Percentiles rank a stretch among this genome's conserved stretches.
phyloP scores from a whole-genome alignment of 2,888 invertebrate genomes.

The Hydrotaea cyrtoneurina region DNA sequence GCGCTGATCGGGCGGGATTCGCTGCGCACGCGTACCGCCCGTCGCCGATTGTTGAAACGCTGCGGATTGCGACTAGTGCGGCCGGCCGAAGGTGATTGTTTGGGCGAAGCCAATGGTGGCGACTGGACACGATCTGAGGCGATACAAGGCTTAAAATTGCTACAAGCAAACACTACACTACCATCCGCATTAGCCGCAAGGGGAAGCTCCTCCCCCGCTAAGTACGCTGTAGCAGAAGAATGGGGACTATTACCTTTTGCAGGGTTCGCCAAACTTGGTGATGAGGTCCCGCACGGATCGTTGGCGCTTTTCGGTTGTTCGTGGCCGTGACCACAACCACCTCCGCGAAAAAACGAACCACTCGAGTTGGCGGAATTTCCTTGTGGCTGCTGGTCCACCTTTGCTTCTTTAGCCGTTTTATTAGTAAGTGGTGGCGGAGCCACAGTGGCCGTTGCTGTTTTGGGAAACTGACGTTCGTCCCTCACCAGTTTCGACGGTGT shows the following conservation, averaged over 20 bases:
- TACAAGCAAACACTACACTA: slow-evolving; percentile 71
- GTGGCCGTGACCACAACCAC: slow-evolving; percentile 47
- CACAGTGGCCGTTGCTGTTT: slow-evolving; percentile 74
- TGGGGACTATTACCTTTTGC: slow-evolving; percentile 74
- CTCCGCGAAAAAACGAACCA: slow-evolving; percentile 69
- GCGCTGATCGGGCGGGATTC: slow-evolving; percentile 80
- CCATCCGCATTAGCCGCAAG: slow-evolving; percentile 66
- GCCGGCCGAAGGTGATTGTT: slow-evolving; percentile 20
- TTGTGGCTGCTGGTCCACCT: neutral
- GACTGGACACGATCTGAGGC: slow-evolving; percentile 39
- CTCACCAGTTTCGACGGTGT: slow-evolving; percentile 78
- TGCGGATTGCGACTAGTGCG: slow-evolving; percentile 75
- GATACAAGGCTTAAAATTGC: slow-evolving; percentile 64
- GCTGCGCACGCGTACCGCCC: slow-evolving; percentile 79
- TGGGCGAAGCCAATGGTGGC: slow-evolving; percentile 39
- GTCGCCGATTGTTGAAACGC: slow-evolving; percentile 77
- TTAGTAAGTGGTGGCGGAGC: slow-evolving; percentile 73
- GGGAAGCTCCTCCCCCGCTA: slow-evolving; percentile 32
- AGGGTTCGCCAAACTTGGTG: slow-evolving; percentile 73
- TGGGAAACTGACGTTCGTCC: slow-evolving; percentile 77
- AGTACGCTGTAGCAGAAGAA: slow-evolving; percentile 20
- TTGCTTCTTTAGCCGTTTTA: slow-evolving; percentile 29
- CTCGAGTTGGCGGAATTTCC: slow-evolving; percentile 22
- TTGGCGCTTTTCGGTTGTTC: slow-evolving; percentile 62
- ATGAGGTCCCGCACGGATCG: slow-evolving; percentile 71